Evolutionary conservation across 1,140 invertebrate species (phyloP).

Genomic region (Bursaphelenchus mucronatus): DNA sequence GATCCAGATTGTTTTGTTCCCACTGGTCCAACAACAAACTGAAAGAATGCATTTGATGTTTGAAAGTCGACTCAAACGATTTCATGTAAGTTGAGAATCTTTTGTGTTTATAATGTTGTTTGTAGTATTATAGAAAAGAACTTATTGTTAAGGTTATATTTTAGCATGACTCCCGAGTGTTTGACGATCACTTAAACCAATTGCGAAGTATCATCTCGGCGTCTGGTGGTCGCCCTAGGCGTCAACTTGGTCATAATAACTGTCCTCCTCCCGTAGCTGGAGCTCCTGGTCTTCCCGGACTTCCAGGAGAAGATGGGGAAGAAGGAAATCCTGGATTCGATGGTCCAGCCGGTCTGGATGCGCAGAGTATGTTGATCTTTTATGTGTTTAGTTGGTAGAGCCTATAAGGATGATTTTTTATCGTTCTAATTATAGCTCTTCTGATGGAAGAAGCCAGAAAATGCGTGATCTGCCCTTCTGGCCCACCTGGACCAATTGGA

Average conservation of each 20-base stretch:
- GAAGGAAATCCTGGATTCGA: neutral
- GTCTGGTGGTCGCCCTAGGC: constrained; percentile 6
- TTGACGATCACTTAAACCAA: constrained; percentile 5
- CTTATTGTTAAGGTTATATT: neutral
- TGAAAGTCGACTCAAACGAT: constrained; percentile 1
- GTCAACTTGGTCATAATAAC: neutral
- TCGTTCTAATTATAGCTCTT: neutral
- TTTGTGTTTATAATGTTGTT: too few species aligned
- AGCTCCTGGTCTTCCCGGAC: constrained; percentile 1
- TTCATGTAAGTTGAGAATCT: constrained; percentile 3
- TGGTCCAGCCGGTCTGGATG: constrained; percentile 11
- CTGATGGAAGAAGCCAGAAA: constrained; percentile 21
- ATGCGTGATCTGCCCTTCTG: constrained; percentile 16
- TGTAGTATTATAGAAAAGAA: neutral
- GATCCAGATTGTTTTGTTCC: constrained; percentile 1
- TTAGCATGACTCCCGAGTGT: constrained; percentile 15
- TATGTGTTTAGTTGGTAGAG: too few species aligned
- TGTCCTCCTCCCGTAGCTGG: constrained; percentile 12
- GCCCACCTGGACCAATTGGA: neutral
- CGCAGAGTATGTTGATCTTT: neutral
- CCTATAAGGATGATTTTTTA: too few species aligned
- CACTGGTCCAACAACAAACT: constrained; percentile 8
- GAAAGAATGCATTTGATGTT: constrained; percentile 6
- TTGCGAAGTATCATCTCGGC: constrained; percentile 4
- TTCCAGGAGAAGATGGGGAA: neutral